These are phyloP conservation scores for Zapornia atra DNA, from an alignment of 2,113 vertebrate species.

Conservation along the genomic window DNA sequence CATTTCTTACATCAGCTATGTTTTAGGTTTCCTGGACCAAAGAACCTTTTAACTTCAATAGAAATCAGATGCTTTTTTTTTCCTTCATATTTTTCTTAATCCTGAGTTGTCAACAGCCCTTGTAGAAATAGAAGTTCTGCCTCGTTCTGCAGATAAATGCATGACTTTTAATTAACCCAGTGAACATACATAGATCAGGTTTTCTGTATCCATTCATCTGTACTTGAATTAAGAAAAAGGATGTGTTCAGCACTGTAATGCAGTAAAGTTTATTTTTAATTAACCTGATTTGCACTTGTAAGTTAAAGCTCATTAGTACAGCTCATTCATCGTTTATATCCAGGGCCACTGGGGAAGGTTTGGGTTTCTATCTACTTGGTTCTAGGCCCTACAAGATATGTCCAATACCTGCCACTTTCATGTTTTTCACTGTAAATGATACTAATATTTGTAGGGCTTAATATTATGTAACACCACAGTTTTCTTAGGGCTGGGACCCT, in stretches of 20 bases:
- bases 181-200: conserved; percentile 16
- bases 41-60: background rate
- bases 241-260: background rate
- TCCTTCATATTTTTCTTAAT: background rate
- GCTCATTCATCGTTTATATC: background rate
- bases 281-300: conserved; percentile 53
- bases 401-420: background rate
- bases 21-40: background rate
- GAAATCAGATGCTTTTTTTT: background rate
- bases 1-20: background rate
- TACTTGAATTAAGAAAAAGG: conserved; percentile 29
- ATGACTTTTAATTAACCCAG: conserved; percentile 51
- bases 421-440: background rate
- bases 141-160: conserved; percentile 15
- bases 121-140: conserved; percentile 40
- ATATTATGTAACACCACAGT: background rate
- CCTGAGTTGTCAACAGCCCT: background rate
- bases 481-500: background rate
- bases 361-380: background rate
- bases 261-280: conserved; percentile 61
- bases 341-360: background rate
- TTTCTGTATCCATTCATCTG: conserved; percentile 47
- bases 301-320: conserved; percentile 23
- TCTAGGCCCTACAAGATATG: background rate
- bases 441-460: background rate